Evolutionary conservation across 2,797 vertebrate genomes (phyloP).

Genomic region (Coendou prehensilis): DNA sequence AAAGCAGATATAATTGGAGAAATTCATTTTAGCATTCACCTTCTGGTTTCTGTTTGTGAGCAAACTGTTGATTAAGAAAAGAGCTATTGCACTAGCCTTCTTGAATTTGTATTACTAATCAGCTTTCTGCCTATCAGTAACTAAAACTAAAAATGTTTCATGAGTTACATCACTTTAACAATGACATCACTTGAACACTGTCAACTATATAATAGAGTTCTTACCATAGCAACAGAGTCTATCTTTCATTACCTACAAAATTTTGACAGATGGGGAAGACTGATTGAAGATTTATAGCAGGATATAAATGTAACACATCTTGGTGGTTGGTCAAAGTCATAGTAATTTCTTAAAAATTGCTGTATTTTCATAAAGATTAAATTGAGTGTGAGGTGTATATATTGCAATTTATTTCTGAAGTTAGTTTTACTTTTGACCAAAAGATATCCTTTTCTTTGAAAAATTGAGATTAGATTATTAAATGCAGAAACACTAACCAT

Average conservation of each 20-base stretch:
- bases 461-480: constrained; percentile 77
- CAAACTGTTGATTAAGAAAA: background rate
- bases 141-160: constrained; percentile 83
- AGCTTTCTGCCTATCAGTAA: constrained; percentile 37
- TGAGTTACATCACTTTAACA: constrained; percentile 85
- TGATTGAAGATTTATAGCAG: constrained; percentile 84
- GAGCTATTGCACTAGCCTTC: background rate
- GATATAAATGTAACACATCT: constrained; percentile 82
- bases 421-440: constrained; percentile 78
- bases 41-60: background rate
- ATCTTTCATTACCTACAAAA: constrained; percentile 84
- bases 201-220: constrained; percentile 91
- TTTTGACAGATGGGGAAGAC: constrained; percentile 87
- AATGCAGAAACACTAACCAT: constrained; percentile 69
- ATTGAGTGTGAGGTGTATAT: constrained; percentile 65
- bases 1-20: constrained; percentile 36
- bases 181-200: constrained; percentile 88
- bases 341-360: constrained; percentile 81
- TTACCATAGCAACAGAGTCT: constrained; percentile 89
- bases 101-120: constrained; percentile 36
- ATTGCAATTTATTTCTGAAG: constrained; percentile 74
- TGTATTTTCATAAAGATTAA: constrained; percentile 76
- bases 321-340: constrained; percentile 77
- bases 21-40: constrained; percentile 18
- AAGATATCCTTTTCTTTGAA: constrained; percentile 73